Evolutionary conservation across 2,888 invertebrate species (phyloP).

Genomic region (Agriopis marginaria): DNA sequence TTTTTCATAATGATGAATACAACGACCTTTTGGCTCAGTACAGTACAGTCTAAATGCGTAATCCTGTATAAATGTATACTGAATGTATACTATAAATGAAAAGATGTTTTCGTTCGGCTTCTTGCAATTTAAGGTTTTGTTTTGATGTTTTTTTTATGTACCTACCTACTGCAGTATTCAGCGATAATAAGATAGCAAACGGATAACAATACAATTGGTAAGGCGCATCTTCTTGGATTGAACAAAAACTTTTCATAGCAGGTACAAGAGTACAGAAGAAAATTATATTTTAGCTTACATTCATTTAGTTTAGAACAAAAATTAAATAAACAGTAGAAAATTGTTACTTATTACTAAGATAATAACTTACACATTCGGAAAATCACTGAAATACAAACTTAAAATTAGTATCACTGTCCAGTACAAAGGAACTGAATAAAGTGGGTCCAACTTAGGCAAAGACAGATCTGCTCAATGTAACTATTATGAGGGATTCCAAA

Average conservation of each 20-base stretch:
- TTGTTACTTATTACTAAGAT: conserved; percentile 51
- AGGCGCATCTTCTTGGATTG: background rate
- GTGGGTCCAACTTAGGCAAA: background rate
- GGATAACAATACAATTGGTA: no score
- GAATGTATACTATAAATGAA: no score
- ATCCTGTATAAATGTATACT: no score
- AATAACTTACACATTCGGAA: conserved; percentile 44
- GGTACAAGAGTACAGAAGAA: background rate
- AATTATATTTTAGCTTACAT: conserved; percentile 1
- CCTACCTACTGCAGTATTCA: no score
- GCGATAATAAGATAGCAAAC: no score
- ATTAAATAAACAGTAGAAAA: conserved; percentile 32
- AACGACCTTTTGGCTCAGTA: no score
- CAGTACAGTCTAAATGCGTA: no score
- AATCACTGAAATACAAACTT: conserved; percentile 54
- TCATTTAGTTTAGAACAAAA: conserved; percentile 17
- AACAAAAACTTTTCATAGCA: background rate
- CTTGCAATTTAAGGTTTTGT: no score
- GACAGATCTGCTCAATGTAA: conserved; percentile 13
- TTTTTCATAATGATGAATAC: no score
- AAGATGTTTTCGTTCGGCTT: no score
- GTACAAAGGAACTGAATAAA: conserved; percentile 75
- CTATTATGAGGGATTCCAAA: background rate
- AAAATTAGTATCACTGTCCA: conserved; percentile 81
- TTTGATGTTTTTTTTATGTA: no score